Conservation (phyloP, 2,113 vertebrate species). For the Pachycephala philippinensis region DNA sequence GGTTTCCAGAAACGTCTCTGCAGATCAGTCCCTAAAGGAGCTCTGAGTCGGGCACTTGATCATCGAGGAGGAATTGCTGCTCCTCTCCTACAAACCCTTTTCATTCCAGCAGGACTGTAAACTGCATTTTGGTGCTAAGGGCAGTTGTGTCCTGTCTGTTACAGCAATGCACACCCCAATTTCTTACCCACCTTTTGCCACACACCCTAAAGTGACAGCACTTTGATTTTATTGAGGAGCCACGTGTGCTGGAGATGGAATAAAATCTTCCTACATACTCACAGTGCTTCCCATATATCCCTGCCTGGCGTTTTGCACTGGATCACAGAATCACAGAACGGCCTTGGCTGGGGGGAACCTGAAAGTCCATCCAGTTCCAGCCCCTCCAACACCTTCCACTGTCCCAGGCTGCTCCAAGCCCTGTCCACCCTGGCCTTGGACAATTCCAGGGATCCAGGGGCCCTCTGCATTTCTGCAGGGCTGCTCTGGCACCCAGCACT, state of each 20-base stretch:
- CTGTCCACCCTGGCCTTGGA: not conserved
- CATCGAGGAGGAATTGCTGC: accelerated
- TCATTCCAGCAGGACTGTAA: not conserved
- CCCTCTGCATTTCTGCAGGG: not conserved
- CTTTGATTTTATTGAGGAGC: accelerated
- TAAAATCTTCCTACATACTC: not conserved
- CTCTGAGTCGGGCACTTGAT: accelerated
- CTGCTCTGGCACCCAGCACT: not conserved
- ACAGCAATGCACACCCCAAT: not conserved
- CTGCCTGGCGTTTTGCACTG: not conserved
- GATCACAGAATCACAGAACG: not conserved
- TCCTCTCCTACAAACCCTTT: not conserved
- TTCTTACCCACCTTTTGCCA: not conserved
- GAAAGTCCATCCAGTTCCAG: not conserved
- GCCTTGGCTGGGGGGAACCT: not conserved
- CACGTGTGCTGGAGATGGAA: accelerated
- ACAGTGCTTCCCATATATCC: not conserved
- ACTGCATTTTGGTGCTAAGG: not conserved
- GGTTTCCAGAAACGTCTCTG: not conserved
- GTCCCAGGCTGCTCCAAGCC: not conserved
- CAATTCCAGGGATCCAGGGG: not conserved
- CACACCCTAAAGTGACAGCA: not conserved
- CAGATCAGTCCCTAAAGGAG: accelerated
- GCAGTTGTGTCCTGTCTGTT: not conserved
- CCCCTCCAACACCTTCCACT: not conserved